These are phyloP conservation scores for Stegodyphus mimosarum DNA, from an alignment of 1,140 invertebrate species.

Conservation along the genomic window DNA sequence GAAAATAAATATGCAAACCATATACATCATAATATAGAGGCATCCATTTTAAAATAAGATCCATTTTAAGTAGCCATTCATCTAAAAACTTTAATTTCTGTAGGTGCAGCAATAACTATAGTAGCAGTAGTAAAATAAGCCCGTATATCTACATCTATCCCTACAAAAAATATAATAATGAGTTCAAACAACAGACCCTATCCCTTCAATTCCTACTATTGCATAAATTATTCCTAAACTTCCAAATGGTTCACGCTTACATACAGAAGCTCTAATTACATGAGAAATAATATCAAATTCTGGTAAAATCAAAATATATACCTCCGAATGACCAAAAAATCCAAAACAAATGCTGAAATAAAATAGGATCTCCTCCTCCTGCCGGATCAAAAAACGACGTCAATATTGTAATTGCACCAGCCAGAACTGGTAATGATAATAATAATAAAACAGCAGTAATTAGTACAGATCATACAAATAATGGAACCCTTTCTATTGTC, in stretches of 20 bases:
- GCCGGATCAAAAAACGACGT: too few species aligned
- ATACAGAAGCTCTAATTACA: too few species aligned
- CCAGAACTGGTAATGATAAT: constrained; percentile 77
- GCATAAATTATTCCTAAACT: too few species aligned
- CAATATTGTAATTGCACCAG: constrained; percentile 79
- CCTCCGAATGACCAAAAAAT: too few species aligned
- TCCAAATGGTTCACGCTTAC: too few species aligned
- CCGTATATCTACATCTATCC: constrained; percentile 79
- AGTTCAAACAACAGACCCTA: constrained; percentile 75
- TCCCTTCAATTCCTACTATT: too few species aligned
- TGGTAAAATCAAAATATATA: too few species aligned
- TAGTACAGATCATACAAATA: constrained; percentile 75
- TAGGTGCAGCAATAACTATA: constrained; percentile 75
- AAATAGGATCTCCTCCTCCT: constrained; percentile 77
- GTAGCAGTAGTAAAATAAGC: constrained; percentile 79
- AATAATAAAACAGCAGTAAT: constrained; percentile 77
- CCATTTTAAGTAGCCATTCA: constrained; percentile 68
- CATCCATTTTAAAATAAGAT: constrained; percentile 71
- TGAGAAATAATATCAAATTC: too few species aligned
- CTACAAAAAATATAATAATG: constrained; percentile 80
- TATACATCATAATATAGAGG: constrained; percentile 74
- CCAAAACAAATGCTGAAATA: constrained; percentile 82
- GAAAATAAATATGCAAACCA: constrained; percentile 79
- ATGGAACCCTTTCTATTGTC: constrained; percentile 64
- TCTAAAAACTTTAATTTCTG: constrained; percentile 76